Evolutionary conservation across 2,888 invertebrate genomes (phyloP), one percentile per base, ranked within the genome.

Genomic region (Thymelicus lineola): DNA sequence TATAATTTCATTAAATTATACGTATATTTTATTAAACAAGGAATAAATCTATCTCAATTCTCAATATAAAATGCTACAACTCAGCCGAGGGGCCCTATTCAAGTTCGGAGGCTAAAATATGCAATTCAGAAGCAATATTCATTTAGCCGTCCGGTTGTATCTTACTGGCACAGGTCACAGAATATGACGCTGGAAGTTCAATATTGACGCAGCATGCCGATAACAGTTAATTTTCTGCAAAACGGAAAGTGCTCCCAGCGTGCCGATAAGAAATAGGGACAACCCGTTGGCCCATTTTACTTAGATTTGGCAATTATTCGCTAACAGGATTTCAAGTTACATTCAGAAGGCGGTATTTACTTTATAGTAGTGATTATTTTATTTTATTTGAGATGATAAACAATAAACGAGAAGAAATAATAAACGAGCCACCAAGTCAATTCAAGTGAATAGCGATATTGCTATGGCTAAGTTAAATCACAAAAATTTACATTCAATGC

Each of bases 171-270:
- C 48, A 50, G 48, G 48, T 50, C 48, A 50, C 48, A 17, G 7
- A 50, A 50, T 50, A 50, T 50, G 48, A 15, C 48, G 48, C 15
- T 50, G 9, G 48, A 50, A 50, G 48, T 50, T 50, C 48, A 50
- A 50, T 50, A 50, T 50, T 50, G 48, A 50, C 15, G 48, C 17
- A 17, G 48, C 42, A 42, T 10, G 42, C 17, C 17, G 48, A 15
- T 50, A 50, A 50, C 48, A 50, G 48, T 50, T 15, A 17, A 42
- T 42, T 42, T 50, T 50, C 48, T 50, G 17, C 48, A 50, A 50
- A 50, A 50, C 48, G 48, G 48, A 50, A 50, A 50, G 17, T 17
- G 48, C 48, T 15, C 17, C 17, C 15, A 50, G 48, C 7, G 6
- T n/a, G 0, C 46, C 48, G 48, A 50, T 50, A 50, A 50, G 48